Percentiles rank a stretch among this genome's conserved stretches.
Conservation (phyloP, 1,140 invertebrate genomes). For the Bathynomus jamesi region DNA sequence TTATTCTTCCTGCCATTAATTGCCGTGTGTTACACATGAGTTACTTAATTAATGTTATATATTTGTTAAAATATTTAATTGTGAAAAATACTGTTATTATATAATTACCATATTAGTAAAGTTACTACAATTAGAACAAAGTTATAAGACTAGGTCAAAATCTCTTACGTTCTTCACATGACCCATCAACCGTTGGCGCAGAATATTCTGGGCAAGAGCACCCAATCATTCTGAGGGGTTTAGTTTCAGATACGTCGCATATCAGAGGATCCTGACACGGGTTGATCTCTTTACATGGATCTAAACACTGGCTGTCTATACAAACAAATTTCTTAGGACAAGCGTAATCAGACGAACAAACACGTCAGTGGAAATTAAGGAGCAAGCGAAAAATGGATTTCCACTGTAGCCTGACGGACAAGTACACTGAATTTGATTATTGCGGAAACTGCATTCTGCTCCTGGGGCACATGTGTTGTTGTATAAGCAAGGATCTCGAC, state of each 20-base stretch:
- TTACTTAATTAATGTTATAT: no score
- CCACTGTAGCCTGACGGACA: constrained; percentile 40
- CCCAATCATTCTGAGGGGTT: constrained; percentile 39
- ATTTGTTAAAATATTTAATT: no score
- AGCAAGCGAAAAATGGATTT: constrained; percentile 40
- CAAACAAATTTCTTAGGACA: constrained; percentile 41
- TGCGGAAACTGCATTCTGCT: constrained; percentile 40
- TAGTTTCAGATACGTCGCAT: constrained; percentile 40
- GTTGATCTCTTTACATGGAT: constrained; percentile 40
- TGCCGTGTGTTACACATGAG: constrained; percentile 50
- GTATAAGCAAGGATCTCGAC: constrained; percentile 38
- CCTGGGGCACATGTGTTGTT: constrained; percentile 41
- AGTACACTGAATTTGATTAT: constrained; percentile 40
- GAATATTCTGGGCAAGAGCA: constrained; percentile 41
- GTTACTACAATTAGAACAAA: no score
- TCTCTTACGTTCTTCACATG: constrained; percentile 34
- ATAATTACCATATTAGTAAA: no score
- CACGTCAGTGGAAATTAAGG: constrained; percentile 44
- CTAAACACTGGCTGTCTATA: constrained; percentile 40
- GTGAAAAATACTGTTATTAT: no score
- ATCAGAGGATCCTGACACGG: constrained; percentile 41
- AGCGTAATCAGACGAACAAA: constrained; percentile 40
- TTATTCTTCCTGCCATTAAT: constrained; percentile 69
- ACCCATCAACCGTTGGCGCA: constrained; percentile 26
- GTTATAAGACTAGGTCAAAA: no score